phyloP scores from a whole-genome alignment of 2,888 invertebrate species.

The Pristionchus mayeri region DNA sequence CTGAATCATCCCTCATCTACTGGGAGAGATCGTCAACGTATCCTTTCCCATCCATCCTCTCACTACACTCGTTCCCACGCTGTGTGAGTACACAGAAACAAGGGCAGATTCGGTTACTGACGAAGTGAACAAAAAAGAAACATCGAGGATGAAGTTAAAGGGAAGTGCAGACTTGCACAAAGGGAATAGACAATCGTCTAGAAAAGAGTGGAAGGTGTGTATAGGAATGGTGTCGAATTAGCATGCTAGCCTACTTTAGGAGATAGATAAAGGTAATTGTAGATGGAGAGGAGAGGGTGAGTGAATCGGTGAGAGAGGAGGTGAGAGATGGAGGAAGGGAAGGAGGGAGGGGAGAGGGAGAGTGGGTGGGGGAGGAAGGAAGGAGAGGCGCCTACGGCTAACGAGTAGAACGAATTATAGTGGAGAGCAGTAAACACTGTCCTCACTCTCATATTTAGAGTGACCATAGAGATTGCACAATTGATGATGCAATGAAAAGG shows the following conservation, averaged over 20 bases:
- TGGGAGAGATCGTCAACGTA: too few species aligned
- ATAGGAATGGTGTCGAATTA: neutral
- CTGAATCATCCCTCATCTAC: too few species aligned
- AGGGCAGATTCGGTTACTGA: conserved; percentile 27
- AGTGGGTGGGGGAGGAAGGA: neutral
- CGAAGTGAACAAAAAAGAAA: neutral
- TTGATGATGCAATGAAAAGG: too few species aligned
- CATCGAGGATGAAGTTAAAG: neutral
- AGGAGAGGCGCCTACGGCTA: conserved; percentile 12
- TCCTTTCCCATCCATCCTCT: neutral
- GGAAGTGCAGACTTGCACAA: neutral
- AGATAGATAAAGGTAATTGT: neutral
- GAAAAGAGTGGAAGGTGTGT: neutral
- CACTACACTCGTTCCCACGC: neutral
- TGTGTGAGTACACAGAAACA: conserved; percentile 30
- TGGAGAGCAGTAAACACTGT: neutral
- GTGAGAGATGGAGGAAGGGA: neutral
- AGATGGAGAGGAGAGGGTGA: conserved; percentile 18
- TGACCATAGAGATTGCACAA: neutral
- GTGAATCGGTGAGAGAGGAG: neutral
- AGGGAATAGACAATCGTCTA: neutral
- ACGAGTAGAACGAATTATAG: conserved; percentile 17
- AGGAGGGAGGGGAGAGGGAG: conserved; percentile 3
- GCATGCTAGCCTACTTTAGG: conserved; percentile 25
- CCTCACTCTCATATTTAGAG: neutral